Percentiles rank a stretch among this genome's conserved stretches.
These are phyloP conservation scores for Amblyornis subalaris DNA, from an alignment of 2,113 vertebrate genomes.

Conservation along the genomic window DNA sequence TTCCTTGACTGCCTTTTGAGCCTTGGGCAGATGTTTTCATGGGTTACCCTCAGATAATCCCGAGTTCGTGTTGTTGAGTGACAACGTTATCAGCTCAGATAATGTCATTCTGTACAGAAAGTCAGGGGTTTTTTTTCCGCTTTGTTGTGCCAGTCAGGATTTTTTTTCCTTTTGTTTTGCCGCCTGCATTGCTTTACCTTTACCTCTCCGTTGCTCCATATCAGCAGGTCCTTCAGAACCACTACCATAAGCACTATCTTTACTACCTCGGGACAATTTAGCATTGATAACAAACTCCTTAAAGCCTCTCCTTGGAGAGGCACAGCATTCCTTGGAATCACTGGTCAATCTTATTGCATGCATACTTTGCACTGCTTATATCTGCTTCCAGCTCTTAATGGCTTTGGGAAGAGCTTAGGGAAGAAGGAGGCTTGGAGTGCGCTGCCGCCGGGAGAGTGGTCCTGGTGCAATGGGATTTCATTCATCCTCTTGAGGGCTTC, in stretches of 20 bases:
- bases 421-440: not conserved
- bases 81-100: not conserved
- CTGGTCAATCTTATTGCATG: rapidly evolving
- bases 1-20: not conserved
- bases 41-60: not conserved
- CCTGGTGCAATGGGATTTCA: not conserved
- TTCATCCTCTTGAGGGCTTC: not conserved
- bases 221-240: not conserved
- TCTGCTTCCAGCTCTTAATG: not conserved
- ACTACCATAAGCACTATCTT: not conserved
- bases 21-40: not conserved
- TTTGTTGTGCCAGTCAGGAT: not conserved
- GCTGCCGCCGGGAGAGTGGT: rapidly evolving
- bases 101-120: not conserved
- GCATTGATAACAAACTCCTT: not conserved
- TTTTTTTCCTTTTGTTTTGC: not conserved
- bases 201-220: not conserved
- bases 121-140: not conserved
- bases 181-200: rapidly evolving
- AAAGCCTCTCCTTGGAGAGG: not conserved
- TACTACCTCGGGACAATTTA: not conserved
- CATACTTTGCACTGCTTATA: not conserved
- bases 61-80: not conserved
- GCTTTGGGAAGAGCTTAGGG: not conserved
- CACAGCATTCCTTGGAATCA: not conserved